Percentiles rank a stretch among this genome's conserved stretches.
Conservation (phyloP, 2,113 vertebrate species). For the Ivindomyrus marchei region DNA sequence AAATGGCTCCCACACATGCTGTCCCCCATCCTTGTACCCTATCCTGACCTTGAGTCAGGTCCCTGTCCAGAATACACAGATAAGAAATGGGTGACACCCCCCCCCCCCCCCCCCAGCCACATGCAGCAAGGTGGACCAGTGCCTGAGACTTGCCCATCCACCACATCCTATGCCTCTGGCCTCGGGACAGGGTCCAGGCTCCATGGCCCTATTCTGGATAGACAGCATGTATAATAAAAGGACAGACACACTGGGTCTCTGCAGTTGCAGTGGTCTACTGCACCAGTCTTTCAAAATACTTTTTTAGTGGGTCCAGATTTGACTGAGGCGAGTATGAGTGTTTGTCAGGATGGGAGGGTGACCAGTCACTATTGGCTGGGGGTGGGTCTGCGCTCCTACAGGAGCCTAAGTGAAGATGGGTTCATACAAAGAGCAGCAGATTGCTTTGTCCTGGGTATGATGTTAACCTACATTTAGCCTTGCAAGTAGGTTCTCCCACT, state of each 20-base stretch:
- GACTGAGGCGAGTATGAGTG: not conserved
- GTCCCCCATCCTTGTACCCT: not conserved
- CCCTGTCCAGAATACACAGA: not conserved
- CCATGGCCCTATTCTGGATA: not conserved
- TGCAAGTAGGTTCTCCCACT: too few species aligned
- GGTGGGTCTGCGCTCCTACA: not conserved
- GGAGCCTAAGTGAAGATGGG: not conserved
- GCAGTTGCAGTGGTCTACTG: not conserved
- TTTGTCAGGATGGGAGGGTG: not conserved
- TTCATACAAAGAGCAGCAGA: not conserved
- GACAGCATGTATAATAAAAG: not conserved
- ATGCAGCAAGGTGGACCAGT: not conserved
- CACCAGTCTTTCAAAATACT: not conserved
- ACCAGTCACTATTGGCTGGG: not conserved
- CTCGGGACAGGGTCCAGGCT: not conserved
- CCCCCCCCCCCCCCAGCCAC: not conserved
- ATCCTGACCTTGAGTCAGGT: not conserved
- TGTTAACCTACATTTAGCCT: too few species aligned
- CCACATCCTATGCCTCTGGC: not conserved
- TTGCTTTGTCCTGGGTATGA: too few species aligned
- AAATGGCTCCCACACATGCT: too few species aligned
- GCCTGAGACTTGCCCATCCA: not conserved
- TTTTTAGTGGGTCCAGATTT: not conserved
- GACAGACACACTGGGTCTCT: not conserved
- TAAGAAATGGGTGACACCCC: not conserved